phyloP scores from a whole-genome alignment of 2,113 vertebrate species.

The Microtus oregoni region DNA sequence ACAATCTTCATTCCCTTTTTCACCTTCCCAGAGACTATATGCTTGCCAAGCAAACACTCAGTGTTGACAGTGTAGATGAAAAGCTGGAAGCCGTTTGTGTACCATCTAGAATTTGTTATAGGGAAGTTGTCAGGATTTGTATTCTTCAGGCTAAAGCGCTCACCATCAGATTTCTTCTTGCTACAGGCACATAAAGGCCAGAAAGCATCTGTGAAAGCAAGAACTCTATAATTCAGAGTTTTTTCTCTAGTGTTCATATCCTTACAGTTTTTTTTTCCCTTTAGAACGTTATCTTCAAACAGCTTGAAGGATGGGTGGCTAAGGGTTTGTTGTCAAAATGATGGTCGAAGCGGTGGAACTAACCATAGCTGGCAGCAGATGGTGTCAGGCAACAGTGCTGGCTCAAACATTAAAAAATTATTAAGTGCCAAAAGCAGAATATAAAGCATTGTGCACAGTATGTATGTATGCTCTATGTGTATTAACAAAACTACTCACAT shows the following conservation, averaged over 20 bases:
- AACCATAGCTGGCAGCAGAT: neutral
- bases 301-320: neutral
- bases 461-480: neutral
- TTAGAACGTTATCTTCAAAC: neutral
- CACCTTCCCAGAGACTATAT: neutral
- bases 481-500: neutral
- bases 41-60: neutral
- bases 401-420: neutral
- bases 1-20: neutral
- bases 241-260: neutral
- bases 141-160: neutral
- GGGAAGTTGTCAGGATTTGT: neutral
- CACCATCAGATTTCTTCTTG: neutral
- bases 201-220: neutral
- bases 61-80: neutral
- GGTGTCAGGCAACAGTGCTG: neutral
- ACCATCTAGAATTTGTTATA: neutral
- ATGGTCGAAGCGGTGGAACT: neutral
- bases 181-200: neutral
- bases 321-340: neutral
- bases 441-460: neutral
- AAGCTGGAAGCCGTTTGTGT: neutral
- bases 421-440: neutral
- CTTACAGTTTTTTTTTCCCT: neutral
- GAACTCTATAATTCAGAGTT: neutral